Conservation (phyloP, 1,140 invertebrate genomes). For the Gryon sp. region DNA sequence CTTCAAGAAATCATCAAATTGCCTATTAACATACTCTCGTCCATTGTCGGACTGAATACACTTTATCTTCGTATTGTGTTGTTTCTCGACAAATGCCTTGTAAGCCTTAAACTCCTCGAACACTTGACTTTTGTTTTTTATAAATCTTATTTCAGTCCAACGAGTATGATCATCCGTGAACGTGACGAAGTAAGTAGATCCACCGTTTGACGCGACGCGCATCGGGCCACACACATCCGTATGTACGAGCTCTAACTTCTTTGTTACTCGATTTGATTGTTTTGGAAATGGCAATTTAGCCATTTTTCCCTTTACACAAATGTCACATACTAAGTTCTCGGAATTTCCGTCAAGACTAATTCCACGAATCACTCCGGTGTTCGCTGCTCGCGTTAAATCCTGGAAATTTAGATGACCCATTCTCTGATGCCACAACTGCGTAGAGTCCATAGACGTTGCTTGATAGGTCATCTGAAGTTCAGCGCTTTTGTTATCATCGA, state of each 20-base stretch:
- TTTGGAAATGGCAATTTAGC: slow-evolving; percentile 6
- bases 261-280: neutral
- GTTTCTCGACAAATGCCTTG: slow-evolving; percentile 10
- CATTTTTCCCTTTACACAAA: slow-evolving; percentile 20
- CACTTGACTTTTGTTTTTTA: slow-evolving; percentile 3
- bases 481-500: too few species aligned
- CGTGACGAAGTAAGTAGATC: slow-evolving; percentile 10
- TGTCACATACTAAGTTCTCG: neutral
- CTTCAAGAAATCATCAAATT: slow-evolving; percentile 14
- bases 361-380: neutral
- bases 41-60: slow-evolving; percentile 10
- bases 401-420: slow-evolving; percentile 19
- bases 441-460: too few species aligned
- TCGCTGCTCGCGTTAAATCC: neutral
- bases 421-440: slow-evolving; percentile 18
- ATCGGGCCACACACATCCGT: slow-evolving; percentile 23
- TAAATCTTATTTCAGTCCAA: slow-evolving; percentile 18
- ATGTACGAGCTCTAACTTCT: slow-evolving; percentile 14
- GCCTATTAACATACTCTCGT: neutral
- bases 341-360: neutral
- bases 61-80: neutral
- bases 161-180: slow-evolving; percentile 9
- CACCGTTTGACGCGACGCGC: slow-evolving; percentile 19
- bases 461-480: too few species aligned
- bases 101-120: neutral